Evolutionary conservation across 2,888 invertebrate species (phyloP), one percentile per base, ranked within the genome.

Genomic region (Cheilosia variabilis): DNA sequence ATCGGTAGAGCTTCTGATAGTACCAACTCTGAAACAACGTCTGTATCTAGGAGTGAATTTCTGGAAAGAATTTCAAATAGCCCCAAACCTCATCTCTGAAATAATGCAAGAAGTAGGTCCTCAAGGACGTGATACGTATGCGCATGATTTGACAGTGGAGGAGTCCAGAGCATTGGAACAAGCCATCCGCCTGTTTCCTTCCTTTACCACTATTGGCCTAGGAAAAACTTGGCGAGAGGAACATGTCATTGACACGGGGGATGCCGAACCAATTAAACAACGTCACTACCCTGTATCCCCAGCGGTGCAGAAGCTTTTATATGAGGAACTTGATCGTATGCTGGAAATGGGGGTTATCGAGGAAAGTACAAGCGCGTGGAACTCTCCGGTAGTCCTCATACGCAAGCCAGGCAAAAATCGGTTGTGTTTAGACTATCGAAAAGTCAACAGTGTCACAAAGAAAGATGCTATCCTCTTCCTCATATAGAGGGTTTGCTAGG

Each of bases 321-420:
- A 45, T 34, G 69, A 31, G 17, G 79, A 84, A 47, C n/a, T 79
- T 19, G 76, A 71, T 57, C 47, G 79, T 3, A 79, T 79, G 76
- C 53, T 53, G 10, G 10, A 31, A 19, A 31, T 84, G 45, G 79
- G 5, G n/a, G n/a, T n/a, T n/a, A 80, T 82, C 2, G 82, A 82
- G 45, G 63, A 72, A 31, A 62, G 68, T 17, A n/a, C 31, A 13
- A 82, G 82, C 22, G 65, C 73, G 1, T 87, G 73, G 77, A 73
- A 63, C 5, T 77, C 80, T n/a, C 72, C 63, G 13, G 76, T 86
- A 3, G 73, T 69, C 4, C 66, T 66, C 0, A 63, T 86, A 1
- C 63, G 80, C 1, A 86, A 76, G 57, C 79, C 76, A 0, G 86
- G 73, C 9, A 86, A 86, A 52, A 80, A 45, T 1, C 9, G 86